phyloP scores from a whole-genome alignment of 2,113 vertebrate species.

The Cavia porcellus region DNA sequence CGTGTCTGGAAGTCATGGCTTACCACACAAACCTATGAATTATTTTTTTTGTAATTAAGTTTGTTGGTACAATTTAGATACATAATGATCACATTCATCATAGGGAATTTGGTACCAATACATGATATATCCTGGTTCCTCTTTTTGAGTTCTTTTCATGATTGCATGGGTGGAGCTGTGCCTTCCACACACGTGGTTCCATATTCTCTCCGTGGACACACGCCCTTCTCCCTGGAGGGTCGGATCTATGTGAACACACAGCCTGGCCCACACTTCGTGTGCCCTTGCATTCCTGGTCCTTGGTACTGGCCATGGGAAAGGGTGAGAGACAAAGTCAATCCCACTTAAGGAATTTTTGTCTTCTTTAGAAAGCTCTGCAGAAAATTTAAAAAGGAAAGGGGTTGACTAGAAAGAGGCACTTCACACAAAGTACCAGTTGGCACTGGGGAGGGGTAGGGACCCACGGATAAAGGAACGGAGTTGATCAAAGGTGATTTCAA shows the following conservation, averaged over 20 bases:
- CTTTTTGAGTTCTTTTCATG: neutral
- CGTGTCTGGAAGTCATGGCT: neutral
- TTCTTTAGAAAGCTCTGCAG: neutral
- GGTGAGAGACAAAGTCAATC: neutral
- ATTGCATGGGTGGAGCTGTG: neutral
- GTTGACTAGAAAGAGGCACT: neutral
- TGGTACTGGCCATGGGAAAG: neutral
- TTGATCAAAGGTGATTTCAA: neutral
- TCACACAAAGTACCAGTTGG: neutral
- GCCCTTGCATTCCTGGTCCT: neutral
- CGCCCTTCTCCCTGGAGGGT: neutral
- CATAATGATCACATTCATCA: neutral
- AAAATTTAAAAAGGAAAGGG: neutral
- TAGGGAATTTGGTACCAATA: neutral
- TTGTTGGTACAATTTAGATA: neutral
- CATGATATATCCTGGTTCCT: too few relatives aligned
- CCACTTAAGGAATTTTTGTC: neutral
- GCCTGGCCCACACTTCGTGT: neutral
- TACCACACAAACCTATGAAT: too few relatives aligned
- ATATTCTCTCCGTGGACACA: neutral
- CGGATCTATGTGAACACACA: neutral
- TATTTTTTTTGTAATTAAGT: neutral
- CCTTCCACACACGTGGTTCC: neutral
- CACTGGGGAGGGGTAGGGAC: neutral
- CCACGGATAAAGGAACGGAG: neutral